Percentiles rank a stretch among this genome's conserved stretches.
phyloP scores from a whole-genome alignment of 2,888 invertebrate species.

The Pristionchus entomophagus region DNA sequence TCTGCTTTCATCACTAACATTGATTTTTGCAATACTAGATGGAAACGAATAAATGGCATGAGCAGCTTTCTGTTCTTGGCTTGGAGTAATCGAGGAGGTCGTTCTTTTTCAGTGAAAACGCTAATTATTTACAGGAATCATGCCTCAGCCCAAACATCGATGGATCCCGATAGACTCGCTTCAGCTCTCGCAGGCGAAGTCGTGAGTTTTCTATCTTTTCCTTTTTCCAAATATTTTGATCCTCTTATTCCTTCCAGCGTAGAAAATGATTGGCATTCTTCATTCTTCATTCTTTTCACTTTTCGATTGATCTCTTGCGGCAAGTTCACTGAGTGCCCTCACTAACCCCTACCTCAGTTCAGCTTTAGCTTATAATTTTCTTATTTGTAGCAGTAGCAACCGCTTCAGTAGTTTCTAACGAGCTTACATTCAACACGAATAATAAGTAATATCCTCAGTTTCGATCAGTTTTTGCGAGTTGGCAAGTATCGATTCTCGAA shows the following conservation, averaged over 20 bases:
- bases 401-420: neutral
- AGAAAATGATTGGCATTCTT: slow-evolving; percentile 39
- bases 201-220: neutral
- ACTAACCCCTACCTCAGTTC: neutral
- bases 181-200: neutral
- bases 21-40: too few relatives aligned
- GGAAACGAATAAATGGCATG: too few relatives aligned
- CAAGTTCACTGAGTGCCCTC: slow-evolving; percentile 20
- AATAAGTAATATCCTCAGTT: too few relatives aligned
- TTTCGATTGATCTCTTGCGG: slow-evolving; percentile 3
- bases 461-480: neutral
- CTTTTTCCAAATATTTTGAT: neutral
- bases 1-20: too few relatives aligned
- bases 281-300: slow-evolving; percentile 14
- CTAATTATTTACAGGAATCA: slow-evolving; percentile 18
- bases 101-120: neutral
- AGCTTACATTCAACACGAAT: too few relatives aligned
- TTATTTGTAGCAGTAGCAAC: neutral
- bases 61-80: too few relatives aligned
- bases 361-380: neutral
- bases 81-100: neutral
- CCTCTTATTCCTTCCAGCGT: slow-evolving; percentile 4
- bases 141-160: slow-evolving; percentile 39
- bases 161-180: neutral
- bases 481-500: neutral